Evolutionary conservation across 2,888 invertebrate genomes (phyloP), one percentile per base, ranked within the genome.

Genomic region (Slavum lentiscoides): DNA sequence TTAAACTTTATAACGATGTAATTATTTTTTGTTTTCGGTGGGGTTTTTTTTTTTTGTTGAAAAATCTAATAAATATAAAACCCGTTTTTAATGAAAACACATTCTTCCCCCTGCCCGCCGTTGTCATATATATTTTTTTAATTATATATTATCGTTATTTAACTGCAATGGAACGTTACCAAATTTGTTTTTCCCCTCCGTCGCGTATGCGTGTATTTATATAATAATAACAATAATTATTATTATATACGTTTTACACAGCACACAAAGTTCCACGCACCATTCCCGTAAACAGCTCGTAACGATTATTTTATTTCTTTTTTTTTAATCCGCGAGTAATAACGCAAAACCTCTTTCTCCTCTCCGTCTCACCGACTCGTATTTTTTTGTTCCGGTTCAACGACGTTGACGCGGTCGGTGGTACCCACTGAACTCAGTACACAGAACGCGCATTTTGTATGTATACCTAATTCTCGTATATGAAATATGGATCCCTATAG

Each of bases 141-240:
- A 69, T 69, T 55, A 69, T 55, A 30, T 62, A 55, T 69, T 55
- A 55, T 69, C 55, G 19, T 55, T 55, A 55, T 69, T 69, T 55
- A 53, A 69, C 69, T 69, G 19, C 6, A 30, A 69, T 55, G 69
- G 69, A 30, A 4, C 39, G 37, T 55, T n/a, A 55, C 69, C 69
- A 55, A 69, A 37, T 69, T 55, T 17, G 49, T 55, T 69, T 69
- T 53, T 19, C n/a, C 7, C 37, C 53, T 19, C 49, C 68, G 6
- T 21, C 21, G 21, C 21, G 21, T 58, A 58, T 67, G 30, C 30
- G 30, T 30, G 30, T 30, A 30, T 30, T 30, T 4, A 30, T 30
- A 30, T 30, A 30, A 30, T 30, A 30, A 30, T 30, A 30, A 53
- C 39, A 23, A 37, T 19, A 17, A 55, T 69, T 55, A 55, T 55